A percentile compares a stretch with the other conserved stretches of the same genome.
phyloP scores from a whole-genome alignment of 2,888 invertebrate genomes.

The Thecocarcelia acutangulata region DNA sequence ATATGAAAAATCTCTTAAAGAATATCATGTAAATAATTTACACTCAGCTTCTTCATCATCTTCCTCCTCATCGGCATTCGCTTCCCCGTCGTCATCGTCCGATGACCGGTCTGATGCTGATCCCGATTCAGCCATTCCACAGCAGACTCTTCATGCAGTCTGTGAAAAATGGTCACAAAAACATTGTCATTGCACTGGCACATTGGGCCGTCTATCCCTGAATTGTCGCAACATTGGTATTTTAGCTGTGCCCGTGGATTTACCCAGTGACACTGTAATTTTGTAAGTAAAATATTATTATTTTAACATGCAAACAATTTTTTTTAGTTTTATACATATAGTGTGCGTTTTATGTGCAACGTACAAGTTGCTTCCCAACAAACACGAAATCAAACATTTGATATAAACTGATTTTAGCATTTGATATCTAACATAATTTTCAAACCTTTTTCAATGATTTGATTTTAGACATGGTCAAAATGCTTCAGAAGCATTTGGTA shows the following conservation, averaged over 20 bases:
- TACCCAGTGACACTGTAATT: slow-evolving; percentile 77
- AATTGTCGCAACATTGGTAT: slow-evolving; percentile 80
- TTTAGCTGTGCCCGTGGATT: slow-evolving; percentile 78
- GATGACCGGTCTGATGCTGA: background rate
- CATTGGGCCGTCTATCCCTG: slow-evolving; percentile 76
- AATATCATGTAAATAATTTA: slow-evolving; percentile 75
- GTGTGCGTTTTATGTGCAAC: background rate
- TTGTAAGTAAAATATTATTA: slow-evolving; percentile 76
- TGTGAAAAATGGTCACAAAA: slow-evolving; percentile 79
- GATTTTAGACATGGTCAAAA: no score
- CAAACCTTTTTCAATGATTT: no score
- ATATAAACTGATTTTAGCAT: no score
- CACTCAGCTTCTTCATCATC: slow-evolving; percentile 18
- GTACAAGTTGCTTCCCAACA: background rate
- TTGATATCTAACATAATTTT: no score
- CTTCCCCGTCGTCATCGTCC: slow-evolving; percentile 38
- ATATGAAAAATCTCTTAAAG: slow-evolving; percentile 80
- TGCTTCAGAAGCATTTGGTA: no score
- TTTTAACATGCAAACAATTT: slow-evolving; percentile 1
- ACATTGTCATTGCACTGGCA: slow-evolving; percentile 80
- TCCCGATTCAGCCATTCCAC: slow-evolving; percentile 51
- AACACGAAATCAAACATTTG: no score
- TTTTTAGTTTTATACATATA: background rate
- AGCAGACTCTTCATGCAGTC: slow-evolving; percentile 75
- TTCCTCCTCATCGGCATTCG: no score